Evolutionary conservation across 2,113 vertebrate species (phyloP).

Genomic region (Nannobrachium achirus): DNA sequence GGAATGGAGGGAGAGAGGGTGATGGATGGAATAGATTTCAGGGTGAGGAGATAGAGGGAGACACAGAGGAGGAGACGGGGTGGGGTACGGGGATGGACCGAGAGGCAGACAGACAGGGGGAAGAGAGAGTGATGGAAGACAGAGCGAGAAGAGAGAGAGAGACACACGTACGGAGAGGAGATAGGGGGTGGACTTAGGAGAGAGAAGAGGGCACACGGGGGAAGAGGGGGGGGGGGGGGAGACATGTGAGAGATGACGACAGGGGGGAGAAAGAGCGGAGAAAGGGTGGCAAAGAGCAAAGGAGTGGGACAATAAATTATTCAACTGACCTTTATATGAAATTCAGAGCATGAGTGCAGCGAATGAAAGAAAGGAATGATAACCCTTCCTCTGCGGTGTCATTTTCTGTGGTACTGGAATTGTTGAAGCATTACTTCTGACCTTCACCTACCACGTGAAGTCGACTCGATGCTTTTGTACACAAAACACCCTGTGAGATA

Average conservation of each 20-base stretch:
- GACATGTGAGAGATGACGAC: neutral
- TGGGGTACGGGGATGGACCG: neutral
- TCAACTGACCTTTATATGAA: slow-evolving; percentile 39
- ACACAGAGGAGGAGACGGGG: neutral
- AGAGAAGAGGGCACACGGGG: neutral
- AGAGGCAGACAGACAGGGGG: neutral
- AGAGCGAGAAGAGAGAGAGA: neutral
- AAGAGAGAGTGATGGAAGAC: too few species aligned
- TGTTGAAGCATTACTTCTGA: too few species aligned
- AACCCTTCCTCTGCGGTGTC: too few species aligned
- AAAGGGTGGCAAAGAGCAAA: slow-evolving; percentile 16
- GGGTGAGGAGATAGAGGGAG: neutral
- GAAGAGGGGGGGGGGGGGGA: too few species aligned
- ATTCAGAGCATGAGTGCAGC: slow-evolving; percentile 10
- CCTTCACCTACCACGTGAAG: too few species aligned
- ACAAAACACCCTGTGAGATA: too few species aligned
- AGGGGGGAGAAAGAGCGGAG: slow-evolving; percentile 7
- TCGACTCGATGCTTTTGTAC: too few species aligned
- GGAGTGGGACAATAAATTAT: slow-evolving; percentile 34
- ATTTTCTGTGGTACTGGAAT: too few species aligned
- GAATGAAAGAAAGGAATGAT: slow-evolving; percentile 13
- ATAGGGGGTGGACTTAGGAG: neutral
- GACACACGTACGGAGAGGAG: too few species aligned
- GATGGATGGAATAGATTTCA: neutral
- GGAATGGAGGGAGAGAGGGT: neutral